Conservation (phyloP, 2,797 vertebrate species). For the Malacoraja senta region DNA sequence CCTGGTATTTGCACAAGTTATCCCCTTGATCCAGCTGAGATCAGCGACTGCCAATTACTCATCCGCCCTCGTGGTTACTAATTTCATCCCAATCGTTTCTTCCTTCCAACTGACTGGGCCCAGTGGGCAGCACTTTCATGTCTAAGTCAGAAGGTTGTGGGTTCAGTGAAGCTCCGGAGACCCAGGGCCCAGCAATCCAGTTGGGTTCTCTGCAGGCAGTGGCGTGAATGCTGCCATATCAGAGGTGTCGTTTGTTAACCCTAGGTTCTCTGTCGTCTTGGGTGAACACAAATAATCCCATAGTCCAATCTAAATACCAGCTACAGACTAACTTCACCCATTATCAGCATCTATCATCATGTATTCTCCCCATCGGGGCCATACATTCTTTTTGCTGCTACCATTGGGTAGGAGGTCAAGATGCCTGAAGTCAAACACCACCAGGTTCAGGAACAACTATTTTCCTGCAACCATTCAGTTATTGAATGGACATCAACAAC, state of each 20-base stretch:
- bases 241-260: neutral
- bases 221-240: neutral
- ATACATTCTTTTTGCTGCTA: no score
- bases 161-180: neutral
- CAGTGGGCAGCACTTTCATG: neutral
- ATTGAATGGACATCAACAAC: no score
- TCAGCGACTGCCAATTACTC: neutral
- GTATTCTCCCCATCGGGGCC: no score
- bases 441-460: no score
- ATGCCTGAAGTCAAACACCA: no score
- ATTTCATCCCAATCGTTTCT: neutral
- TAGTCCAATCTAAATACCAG: neutral
- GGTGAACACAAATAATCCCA: neutral
- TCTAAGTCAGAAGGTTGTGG: neutral
- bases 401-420: no score
- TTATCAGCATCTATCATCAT: no score
- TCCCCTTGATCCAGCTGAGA: neutral
- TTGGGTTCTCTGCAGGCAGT: neutral
- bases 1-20: neutral
- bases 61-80: neutral
- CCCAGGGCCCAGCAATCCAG: neutral
- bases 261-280: neutral
- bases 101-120: neutral
- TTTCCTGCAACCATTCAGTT: no score
- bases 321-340: no score